Percentiles rank a stretch among this genome's conserved stretches.
Evolutionary conservation across 2,797 vertebrate genomes (phyloP).

Genomic region (Onychomys arenicola): DNA sequence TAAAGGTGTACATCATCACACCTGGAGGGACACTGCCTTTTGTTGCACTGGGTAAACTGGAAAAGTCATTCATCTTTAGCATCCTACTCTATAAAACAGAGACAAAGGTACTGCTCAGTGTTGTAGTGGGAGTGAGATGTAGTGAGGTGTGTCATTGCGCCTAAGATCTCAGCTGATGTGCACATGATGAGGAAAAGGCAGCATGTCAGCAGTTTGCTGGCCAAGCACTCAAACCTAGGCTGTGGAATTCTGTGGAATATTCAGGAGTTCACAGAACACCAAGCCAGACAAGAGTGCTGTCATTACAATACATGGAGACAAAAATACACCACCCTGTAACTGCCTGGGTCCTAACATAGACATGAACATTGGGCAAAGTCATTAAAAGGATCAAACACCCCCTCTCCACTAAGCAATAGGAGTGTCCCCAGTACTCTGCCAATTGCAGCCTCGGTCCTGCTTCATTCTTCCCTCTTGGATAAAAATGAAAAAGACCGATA

Average conservation of each 20-base stretch:
- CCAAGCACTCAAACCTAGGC: not conserved
- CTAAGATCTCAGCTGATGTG: not conserved
- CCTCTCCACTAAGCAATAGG: not conserved
- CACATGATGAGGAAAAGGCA: not conserved
- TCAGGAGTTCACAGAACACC: not conserved
- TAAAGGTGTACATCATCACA: no score
- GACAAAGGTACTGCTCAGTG: not conserved
- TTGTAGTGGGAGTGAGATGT: not conserved
- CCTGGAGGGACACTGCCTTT: not conserved
- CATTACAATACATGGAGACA: not conserved
- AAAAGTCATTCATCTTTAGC: not conserved
- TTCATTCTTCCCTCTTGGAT: not conserved
- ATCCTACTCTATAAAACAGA: conserved; percentile 9
- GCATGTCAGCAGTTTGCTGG: not conserved
- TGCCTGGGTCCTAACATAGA: not conserved
- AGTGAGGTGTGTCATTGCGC: not conserved
- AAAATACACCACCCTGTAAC: not conserved
- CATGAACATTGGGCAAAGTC: not conserved
- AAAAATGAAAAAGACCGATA: not conserved
- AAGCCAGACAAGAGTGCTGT: not conserved
- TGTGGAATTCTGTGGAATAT: not conserved
- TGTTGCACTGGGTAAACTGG: not conserved
- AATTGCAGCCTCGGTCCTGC: not conserved
- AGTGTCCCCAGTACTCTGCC: not conserved
- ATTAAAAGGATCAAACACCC: not conserved